Evolutionary conservation across 2,888 invertebrate species (phyloP), one percentile per base, ranked within the genome.

Genomic region (Eilema sororculum): DNA sequence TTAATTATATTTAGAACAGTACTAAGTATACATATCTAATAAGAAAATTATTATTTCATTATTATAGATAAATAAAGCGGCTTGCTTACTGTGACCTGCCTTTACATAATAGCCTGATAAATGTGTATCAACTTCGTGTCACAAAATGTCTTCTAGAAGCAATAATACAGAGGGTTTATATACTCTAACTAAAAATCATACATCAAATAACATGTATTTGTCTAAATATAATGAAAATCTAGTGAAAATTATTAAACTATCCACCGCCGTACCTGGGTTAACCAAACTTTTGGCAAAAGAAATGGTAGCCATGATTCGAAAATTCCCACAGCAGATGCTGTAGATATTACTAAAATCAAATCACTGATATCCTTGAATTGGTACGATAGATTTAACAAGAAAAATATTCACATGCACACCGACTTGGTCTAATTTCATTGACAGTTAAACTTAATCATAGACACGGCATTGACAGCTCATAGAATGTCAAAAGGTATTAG

Each of bases 251-350:
- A 20, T 16, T 24, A 20, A 12, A 24, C 28, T 28, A 8, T 46
- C 30, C 28, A 41, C 20, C n/a, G 41, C 57, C 67, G 74, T 91
- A 95, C 95, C 95, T 90, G 95, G 95, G 87, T 89, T 95, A 90
- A 95, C 94, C 91, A 95, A 93, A 91, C 90, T 95, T 90, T 93
- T 95, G 62, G 94, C 95, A 80, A 94, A 91, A 67, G 94, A 88
- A 87, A 95, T 89, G 73, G 93, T 93, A 81, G 95, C 91, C 95
- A 95, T 95, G 81, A 74, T 86, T 72, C 24, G 66, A 69, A 69
- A 67, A 60, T 68, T 66, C 78, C 81, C 78, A 84, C 85, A 88
- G 85, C 84, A 75, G 78, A 78, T 72, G 82, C 82, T 82, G 82
- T 67, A 79, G 76, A 10, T 72, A 30, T 28, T 12, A 12, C 30